phyloP scores from a whole-genome alignment of 2,113 vertebrate genomes.

The Hippocampus mohnikei region DNA sequence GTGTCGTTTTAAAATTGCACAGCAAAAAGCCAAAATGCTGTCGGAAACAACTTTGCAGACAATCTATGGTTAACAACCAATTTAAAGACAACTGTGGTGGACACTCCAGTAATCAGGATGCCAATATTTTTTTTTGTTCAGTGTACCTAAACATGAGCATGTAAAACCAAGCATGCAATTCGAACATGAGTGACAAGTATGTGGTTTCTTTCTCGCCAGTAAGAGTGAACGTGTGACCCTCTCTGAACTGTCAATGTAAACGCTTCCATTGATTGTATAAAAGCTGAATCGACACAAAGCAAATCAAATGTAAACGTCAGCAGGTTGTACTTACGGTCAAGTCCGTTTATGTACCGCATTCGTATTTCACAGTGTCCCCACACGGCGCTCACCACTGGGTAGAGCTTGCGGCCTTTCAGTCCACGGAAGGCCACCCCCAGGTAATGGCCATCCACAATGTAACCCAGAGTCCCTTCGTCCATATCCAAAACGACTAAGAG shows the following conservation, averaged over 20 bases:
- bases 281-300: neutral
- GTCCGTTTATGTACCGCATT: conserved; percentile 98
- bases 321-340: conserved; percentile 90
- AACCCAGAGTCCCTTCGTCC: conserved; percentile 96
- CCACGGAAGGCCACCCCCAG: conserved; percentile 94
- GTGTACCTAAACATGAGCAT: neutral
- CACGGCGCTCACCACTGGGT: conserved; percentile 95
- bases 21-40: too few species aligned
- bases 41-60: neutral
- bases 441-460: conserved; percentile 96
- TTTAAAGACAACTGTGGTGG: too few species aligned
- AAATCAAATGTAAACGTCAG: neutral
- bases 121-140: neutral
- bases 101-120: too few species aligned
- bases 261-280: neutral
- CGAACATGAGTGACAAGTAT: conserved; percentile 3
- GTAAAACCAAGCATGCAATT: neutral
- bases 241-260: conserved; percentile 22
- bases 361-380: conserved; percentile 99
- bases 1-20: too few species aligned
- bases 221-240: conserved; percentile 1
- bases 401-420: conserved; percentile 94
- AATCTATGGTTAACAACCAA: neutral
- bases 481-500: conserved; percentile 97
- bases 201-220: conserved; percentile 14